Base-by-base conservation (phyloP, 2,113 vertebrate genomes). In the Eubucco bourcierii region DNA sequence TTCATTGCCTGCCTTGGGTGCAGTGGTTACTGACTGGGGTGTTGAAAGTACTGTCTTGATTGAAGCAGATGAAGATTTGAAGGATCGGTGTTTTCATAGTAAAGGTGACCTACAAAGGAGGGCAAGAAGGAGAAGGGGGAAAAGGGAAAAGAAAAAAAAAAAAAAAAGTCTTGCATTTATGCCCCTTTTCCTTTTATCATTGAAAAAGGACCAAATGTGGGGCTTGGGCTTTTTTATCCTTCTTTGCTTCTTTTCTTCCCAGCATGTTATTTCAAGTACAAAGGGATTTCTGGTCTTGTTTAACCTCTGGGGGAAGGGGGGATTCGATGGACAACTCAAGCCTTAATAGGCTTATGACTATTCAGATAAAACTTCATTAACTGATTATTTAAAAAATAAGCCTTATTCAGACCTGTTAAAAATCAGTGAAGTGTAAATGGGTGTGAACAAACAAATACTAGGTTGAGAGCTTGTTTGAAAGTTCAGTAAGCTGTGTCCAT, bases 331-430 rank as follows among this genome's bases (percentile, higher is more conserved):
- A 91, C 75, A 89, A 71, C 82, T 76, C 5, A 7, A 80, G 53
- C 70, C 50, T 65, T 92, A 91, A 93, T 72, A 80, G 89, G 84
- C 85, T 96, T 94, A 93, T 46, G 79, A 85, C 84, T 94, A 77
- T 94, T 90, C 91, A 92, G 88, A 80, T 90, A 82, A 96, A 94
- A 94, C 84, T 94, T 96, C 72, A 94, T 96, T 95, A 94, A 90
- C 86, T 1, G 5, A 83, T 87, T 90, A 76, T 90, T 96, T 83
- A 4, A 85, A 87, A 86, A 94, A 73, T 68, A 87, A 92, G 25
- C 58, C 37, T 85, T 87, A 87, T 87, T 89, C 72, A 89, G 75
- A 71, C 60, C 64, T 77, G 75, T 77, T 90, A 87, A 92, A 90
- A 93, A 92, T 75, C 75, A 92, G 53, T 80, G 79, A 61, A 71